Evolutionary conservation across 2,797 vertebrate species (phyloP).

Genomic region (Loriculus beryllinus): DNA sequence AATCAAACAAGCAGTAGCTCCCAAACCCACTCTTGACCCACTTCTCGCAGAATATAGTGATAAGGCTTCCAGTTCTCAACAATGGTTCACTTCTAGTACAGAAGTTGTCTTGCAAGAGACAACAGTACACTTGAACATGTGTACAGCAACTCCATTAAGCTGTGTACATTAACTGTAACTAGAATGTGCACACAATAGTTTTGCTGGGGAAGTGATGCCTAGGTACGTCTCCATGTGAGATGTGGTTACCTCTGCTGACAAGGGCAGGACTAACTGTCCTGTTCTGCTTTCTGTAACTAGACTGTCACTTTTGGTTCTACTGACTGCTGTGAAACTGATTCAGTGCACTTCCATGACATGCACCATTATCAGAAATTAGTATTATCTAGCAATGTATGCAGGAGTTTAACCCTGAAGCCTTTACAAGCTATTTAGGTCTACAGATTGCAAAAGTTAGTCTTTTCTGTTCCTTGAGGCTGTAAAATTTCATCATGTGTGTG

Average conservation of each 20-base stretch:
- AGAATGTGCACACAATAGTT: not conserved
- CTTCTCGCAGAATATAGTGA: not conserved
- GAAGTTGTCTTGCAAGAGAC: not conserved
- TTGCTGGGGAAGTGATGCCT: not conserved
- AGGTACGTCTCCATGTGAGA: fast-evolving
- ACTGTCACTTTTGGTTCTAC: not conserved
- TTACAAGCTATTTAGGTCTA: not conserved
- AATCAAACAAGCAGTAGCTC: not conserved
- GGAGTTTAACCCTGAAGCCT: not conserved
- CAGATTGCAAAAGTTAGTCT: not conserved
- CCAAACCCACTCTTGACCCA: not conserved
- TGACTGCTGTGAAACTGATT: not conserved
- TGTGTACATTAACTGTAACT: not conserved
- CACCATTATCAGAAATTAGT: not conserved
- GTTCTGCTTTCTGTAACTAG: not conserved
- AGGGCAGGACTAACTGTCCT: not conserved
- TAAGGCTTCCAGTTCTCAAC: not conserved
- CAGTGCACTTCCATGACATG: not conserved
- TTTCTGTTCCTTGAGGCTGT: not conserved
- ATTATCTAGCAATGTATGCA: not conserved
- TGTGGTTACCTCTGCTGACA: not conserved
- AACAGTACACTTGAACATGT: not conserved
- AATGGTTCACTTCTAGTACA: not conserved
- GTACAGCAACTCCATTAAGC: not conserved
- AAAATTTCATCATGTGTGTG: not conserved